Conservation (phyloP, 23 tunicate species). For the Ascidia mentula region DNA sequence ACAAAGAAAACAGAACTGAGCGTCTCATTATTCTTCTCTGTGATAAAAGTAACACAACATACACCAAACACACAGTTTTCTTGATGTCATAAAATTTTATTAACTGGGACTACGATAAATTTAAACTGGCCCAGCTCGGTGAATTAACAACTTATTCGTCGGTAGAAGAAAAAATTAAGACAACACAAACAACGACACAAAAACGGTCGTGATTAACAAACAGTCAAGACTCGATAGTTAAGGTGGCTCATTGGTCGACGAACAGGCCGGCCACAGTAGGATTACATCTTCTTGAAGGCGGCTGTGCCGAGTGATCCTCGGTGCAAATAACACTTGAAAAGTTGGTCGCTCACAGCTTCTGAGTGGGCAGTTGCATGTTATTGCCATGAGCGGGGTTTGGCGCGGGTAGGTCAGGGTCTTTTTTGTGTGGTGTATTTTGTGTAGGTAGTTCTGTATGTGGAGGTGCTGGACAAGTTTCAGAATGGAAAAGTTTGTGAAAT, state of each 20-base stretch:
- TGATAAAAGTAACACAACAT: no score
- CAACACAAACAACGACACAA: neutral
- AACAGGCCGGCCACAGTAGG: neutral
- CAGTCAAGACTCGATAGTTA: no score
- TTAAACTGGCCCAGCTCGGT: neutral
- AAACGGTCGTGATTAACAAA: neutral
- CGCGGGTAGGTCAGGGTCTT: no score
- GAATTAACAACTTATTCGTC: neutral
- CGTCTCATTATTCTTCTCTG: no score
- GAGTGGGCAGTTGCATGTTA: neutral
- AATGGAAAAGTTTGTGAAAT: no score
- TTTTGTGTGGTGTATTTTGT: no score
- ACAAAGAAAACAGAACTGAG: no score
- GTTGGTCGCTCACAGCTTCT: neutral
- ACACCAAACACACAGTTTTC: no score
- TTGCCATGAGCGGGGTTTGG: no score
- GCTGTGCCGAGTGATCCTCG: neutral
- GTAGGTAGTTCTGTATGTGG: no score
- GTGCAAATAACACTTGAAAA: neutral
- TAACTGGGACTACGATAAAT: slow-evolving; percentile 3
- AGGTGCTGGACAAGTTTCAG: no score
- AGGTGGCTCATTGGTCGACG: no score
- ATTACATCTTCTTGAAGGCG: neutral
- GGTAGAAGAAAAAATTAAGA: neutral
- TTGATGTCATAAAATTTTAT: slow-evolving; percentile 8